Conservation (phyloP, 2,888 invertebrate species). For the Pelosia muscerda region DNA sequence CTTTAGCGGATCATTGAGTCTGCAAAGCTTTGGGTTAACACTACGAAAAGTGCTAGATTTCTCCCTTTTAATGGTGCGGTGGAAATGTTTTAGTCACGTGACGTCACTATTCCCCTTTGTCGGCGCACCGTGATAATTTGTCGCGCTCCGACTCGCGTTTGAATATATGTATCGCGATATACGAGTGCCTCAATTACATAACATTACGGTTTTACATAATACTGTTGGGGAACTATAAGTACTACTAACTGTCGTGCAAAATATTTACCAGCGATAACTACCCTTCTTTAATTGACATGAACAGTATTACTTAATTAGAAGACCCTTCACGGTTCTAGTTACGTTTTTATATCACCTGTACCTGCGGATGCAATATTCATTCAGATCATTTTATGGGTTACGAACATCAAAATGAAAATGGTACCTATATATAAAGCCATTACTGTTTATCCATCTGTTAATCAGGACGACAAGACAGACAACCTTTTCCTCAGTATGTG, state of each 20-base stretch:
- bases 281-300: neutral
- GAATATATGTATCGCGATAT: slow-evolving; percentile 53
- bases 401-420: no score
- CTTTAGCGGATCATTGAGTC: slow-evolving; percentile 54
- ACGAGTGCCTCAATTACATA: slow-evolving; percentile 49
- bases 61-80: slow-evolving; percentile 63
- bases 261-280: slow-evolving; percentile 1
- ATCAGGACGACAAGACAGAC: no score
- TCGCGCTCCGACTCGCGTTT: slow-evolving; percentile 49
- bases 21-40: slow-evolving; percentile 73
- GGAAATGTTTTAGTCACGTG: slow-evolving; percentile 65
- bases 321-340: neutral
- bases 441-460: no score
- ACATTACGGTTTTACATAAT: slow-evolving; percentile 36
- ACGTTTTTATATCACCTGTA: neutral
- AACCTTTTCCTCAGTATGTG: no score
- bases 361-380: no score
- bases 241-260: slow-evolving; percentile 19
- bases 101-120: slow-evolving; percentile 54
- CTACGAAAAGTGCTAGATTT: slow-evolving; percentile 61
- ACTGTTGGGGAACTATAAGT: slow-evolving; percentile 26
- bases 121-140: slow-evolving; percentile 50
- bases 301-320: neutral
- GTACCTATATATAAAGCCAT: no score
- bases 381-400: no score